Evolutionary conservation across 2,888 invertebrate genomes (phyloP).

Genomic region (Operophtera brumata): DNA sequence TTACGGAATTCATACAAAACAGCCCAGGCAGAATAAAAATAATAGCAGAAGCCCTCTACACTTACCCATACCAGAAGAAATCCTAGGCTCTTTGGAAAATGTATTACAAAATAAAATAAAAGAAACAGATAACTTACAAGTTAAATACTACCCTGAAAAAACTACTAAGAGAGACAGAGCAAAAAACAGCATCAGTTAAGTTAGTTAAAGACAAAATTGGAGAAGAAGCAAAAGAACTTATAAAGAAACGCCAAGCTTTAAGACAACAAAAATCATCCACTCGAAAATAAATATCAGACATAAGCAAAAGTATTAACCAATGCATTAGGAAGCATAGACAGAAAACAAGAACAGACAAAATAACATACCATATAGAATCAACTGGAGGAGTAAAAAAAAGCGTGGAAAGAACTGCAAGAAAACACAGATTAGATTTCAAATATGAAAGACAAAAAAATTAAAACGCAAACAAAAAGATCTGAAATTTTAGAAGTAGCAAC

Average conservation of each 20-base stretch:
- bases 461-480: not conserved
- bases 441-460: conserved; percentile 9
- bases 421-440: not conserved
- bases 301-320: not conserved
- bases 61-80: not conserved
- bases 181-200: not conserved
- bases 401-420: conserved; percentile 3
- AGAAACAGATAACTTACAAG: not conserved
- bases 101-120: not conserved
- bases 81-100: not conserved
- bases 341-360: not conserved
- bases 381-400: conserved; percentile 10
- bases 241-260: not conserved
- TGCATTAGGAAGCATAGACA: too few species aligned
- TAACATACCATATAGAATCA: not conserved
- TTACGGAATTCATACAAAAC: not conserved
- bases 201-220: not conserved
- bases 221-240: not conserved
- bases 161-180: not conserved
- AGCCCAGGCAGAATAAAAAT: not conserved
- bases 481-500: conserved; percentile 17
- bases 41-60: not conserved
- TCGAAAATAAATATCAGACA: not conserved
- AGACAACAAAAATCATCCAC: not conserved
- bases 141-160: not conserved